These are phyloP conservation scores for Volucella bombylans DNA, from an alignment of 2,888 invertebrate genomes.

Conservation along the genomic window DNA sequence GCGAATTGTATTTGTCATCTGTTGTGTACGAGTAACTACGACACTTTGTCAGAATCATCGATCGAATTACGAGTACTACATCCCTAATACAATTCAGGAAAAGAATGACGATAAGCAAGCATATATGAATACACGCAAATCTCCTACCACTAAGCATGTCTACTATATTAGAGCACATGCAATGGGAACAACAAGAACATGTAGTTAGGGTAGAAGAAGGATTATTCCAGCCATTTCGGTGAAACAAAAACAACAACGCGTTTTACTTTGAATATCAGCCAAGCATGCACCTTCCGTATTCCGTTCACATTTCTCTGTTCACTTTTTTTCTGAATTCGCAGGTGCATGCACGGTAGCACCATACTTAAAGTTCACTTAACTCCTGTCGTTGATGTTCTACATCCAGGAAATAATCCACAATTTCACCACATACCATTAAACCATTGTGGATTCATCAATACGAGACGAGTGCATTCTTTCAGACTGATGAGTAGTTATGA, in stretches of 20 bases:
- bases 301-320: conserved; percentile 41
- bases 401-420: conserved; percentile 46
- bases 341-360: not conserved
- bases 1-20: conserved; percentile 71
- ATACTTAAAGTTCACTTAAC: conserved; percentile 9
- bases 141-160: conserved; percentile 59
- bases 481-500: too few relatives aligned
- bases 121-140: not conserved
- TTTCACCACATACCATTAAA: too few relatives aligned
- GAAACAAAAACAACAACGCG: conserved; percentile 62
- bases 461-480: too few relatives aligned
- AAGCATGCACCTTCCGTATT: conserved; percentile 31
- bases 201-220: conserved; percentile 34
- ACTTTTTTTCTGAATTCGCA: conserved; percentile 1
- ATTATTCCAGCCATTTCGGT: conserved; percentile 61
- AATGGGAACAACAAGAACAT: conserved; percentile 34
- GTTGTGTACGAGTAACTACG: conserved; percentile 30
- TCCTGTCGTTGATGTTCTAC: conserved; percentile 17
- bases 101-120: conserved; percentile 58
- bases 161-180: conserved; percentile 48
- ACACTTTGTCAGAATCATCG: conserved; percentile 70
- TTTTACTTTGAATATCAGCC: conserved; percentile 68
- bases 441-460: too few relatives aligned
- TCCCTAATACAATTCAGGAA: conserved; percentile 21
- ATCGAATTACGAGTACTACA: conserved; percentile 39